A percentile compares a stretch with the other conserved stretches of the same genome.
phyloP scores from a whole-genome alignment of 2,888 invertebrate species.

The Drosophila neonasuta region DNA sequence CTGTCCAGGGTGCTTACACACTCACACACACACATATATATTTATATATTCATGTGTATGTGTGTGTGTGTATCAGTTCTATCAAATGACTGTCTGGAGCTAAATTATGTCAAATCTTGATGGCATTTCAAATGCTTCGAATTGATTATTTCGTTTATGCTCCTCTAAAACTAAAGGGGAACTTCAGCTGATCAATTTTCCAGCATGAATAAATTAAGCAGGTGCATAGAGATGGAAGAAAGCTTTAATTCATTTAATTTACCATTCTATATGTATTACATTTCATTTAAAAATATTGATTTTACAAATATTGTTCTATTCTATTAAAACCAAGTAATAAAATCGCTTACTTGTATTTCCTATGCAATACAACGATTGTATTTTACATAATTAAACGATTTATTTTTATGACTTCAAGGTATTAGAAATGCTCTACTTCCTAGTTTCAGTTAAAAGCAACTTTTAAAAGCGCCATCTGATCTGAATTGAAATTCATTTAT shows the following conservation, averaged over 20 bases:
- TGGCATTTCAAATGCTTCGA: conserved; percentile 65
- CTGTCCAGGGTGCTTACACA: conserved; percentile 28
- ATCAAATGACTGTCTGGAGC: conserved; percentile 53
- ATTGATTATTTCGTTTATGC: conserved; percentile 29
- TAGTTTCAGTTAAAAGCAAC: not conserved
- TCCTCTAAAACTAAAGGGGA: no score
- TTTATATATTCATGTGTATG: not conserved
- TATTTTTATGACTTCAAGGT: not conserved
- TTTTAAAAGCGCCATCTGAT: not conserved
- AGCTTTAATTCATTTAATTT: not conserved
- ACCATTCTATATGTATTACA: not conserved
- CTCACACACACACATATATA: not conserved
- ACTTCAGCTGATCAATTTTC: conserved; percentile 22
- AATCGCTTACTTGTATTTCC: no score
- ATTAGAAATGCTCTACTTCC: not conserved
- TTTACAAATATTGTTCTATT: no score
- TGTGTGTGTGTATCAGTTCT: conserved; percentile 23
- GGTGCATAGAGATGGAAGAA: not conserved
- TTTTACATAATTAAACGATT: not conserved
- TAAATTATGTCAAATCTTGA: conserved; percentile 78
- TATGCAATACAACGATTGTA: not conserved
- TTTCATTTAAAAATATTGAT: no score
- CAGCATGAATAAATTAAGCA: conserved; percentile 21
- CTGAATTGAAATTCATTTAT: not conserved
- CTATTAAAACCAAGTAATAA: no score